Evolutionary conservation across 2,888 invertebrate species (phyloP), one percentile per base, ranked within the genome.

Genomic region (Ophion costatus): DNA sequence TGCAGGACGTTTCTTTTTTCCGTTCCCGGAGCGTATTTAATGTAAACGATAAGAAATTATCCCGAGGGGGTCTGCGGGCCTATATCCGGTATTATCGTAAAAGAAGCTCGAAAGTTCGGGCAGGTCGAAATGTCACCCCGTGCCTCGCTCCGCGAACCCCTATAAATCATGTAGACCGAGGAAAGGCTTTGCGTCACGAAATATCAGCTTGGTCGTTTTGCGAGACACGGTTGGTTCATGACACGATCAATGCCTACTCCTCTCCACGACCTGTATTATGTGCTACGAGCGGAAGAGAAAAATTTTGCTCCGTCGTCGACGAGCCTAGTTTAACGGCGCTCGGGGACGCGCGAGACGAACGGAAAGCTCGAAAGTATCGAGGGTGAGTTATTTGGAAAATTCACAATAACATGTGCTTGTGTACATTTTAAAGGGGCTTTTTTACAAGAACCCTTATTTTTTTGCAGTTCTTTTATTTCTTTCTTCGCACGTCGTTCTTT

Each of bases 91-190:
- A 59, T 61, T 38, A 51, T 42, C 38, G 77, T 66, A 57, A 80
- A 77, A 71, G 22, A 38, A 63, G 63, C 45, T 51, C 29, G 45
- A 70, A 63, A 45, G 24, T 51, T 79, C 59, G 70, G 80, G 57
- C n/a, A 82, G 87, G 84, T 87, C 79, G 86, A 71, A 70, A 89
- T 88, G 90, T 90, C 88, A 89, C 85, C 81, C 86, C 69, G 89
- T 90, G 80, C 89, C 89, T 87, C 84, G 86, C 88, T 87, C 84
- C 80, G 86, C 78, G 87, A 84, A 75, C 79, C 75, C 75, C 75
- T 75, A 85, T 85, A 82, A 82, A 82, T 85, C 85, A 87, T 87
- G 71, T 76, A 76, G 83, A 63, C 79, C 70, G 70, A 82, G 80
- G 66, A 70, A 82, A 85, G 71, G 79, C 82, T 87, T 80, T 83